These are phyloP conservation scores for Oscheius onirici DNA, from an alignment of 2,888 invertebrate genomes.

Conservation along the genomic window DNA sequence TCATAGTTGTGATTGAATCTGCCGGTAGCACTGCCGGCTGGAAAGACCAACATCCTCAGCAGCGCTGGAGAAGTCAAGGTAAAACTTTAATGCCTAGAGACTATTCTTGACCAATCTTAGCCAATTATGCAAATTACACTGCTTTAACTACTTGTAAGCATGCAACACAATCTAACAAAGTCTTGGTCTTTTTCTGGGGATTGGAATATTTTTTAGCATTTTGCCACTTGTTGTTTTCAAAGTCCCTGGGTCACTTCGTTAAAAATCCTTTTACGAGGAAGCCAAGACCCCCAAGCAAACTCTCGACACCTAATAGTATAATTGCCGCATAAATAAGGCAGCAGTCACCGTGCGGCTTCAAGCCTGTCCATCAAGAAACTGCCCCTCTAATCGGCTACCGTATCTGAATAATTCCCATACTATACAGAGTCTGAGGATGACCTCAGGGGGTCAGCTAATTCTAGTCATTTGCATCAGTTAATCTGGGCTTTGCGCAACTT, in stretches of 20 bases:
- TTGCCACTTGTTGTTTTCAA: background rate
- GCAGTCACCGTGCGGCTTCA: constrained; percentile 24
- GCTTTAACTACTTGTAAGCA: background rate
- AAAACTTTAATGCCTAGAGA: background rate
- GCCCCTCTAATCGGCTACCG: constrained; percentile 29
- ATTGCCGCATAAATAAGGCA: constrained; percentile 29
- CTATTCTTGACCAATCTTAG: constrained; percentile 7
- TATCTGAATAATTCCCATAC: constrained; percentile 23
- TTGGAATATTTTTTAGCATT: background rate
- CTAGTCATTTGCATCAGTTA: background rate
- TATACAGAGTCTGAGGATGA: background rate
- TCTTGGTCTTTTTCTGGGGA: background rate
- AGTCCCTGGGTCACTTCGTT: background rate
- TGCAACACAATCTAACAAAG: constrained; percentile 1
- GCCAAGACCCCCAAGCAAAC: constrained; percentile 3
- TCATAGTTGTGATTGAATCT: background rate
- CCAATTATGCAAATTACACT: constrained; percentile 31
- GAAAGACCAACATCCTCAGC: constrained; percentile 55
- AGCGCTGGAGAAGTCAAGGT: constrained; percentile 40
- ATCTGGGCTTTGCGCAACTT: constrained; percentile 1
- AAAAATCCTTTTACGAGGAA: constrained; percentile 19
- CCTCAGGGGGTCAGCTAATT: background rate
- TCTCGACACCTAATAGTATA: constrained; percentile 28
- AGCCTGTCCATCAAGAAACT: constrained; percentile 16
- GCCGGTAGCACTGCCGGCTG: constrained; percentile 29